Evolutionary conservation across 2,113 vertebrate genomes (phyloP).

Genomic region (Neolamprologus modestus): DNA sequence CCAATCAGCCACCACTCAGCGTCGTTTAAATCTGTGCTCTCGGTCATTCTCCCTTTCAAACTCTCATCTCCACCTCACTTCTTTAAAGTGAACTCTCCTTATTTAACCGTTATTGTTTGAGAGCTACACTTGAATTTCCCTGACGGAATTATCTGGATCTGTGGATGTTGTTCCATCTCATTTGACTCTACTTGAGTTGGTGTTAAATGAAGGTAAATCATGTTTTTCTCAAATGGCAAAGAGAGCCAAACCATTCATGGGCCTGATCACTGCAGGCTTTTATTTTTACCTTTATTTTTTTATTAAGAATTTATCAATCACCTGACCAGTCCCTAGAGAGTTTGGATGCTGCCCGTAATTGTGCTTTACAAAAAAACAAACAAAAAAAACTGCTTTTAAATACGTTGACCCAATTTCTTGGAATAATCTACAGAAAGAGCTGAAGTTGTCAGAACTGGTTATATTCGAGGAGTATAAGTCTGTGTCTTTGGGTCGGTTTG

Average conservation of each 20-base stretch:
- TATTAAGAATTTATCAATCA: neutral
- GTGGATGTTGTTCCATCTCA: neutral
- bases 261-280: neutral
- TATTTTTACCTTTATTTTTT: neutral
- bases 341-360: neutral
- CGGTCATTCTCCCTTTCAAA: neutral
- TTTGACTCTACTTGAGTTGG: neutral
- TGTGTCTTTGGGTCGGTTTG: neutral
- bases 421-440: neutral
- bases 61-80: neutral
- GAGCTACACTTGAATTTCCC: neutral
- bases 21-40: neutral
- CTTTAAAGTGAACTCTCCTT: neutral
- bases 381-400: neutral
- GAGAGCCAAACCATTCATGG: neutral
- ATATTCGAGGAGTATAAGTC: accelerated
- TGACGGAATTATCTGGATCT: neutral
- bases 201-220: neutral
- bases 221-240: neutral
- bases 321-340: neutral
- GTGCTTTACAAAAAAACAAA: neutral
- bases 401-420: neutral
- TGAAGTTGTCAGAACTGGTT: neutral
- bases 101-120: neutral
- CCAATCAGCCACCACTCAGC: neutral